These are phyloP conservation scores for Alosa alosa DNA, from an alignment of 2,113 vertebrate genomes.

Conservation along the genomic window DNA sequence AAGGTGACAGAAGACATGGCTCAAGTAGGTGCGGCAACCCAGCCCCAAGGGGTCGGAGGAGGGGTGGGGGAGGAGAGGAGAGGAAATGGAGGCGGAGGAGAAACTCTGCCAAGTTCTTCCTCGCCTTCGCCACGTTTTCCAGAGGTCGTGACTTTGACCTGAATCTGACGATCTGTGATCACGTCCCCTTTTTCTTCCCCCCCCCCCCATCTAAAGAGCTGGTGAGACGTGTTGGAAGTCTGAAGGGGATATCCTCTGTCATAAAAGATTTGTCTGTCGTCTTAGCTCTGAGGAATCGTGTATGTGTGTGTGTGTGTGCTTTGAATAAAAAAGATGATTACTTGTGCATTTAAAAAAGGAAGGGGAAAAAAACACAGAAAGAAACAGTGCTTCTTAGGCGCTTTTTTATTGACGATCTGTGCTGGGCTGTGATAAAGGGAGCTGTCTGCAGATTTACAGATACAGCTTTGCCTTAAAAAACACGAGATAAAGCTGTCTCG, in stretches of 20 bases:
- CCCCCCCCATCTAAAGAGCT: background rate
- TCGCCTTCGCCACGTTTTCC: conserved; percentile 52
- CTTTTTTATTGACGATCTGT: conserved; percentile 24
- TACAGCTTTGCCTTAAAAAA: conserved; percentile 36
- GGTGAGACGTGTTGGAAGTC: background rate
- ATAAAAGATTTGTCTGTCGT: conserved; percentile 14
- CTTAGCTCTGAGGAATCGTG: background rate
- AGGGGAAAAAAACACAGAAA: background rate
- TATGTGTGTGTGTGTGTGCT: background rate
- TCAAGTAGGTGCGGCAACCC: conserved; percentile 19
- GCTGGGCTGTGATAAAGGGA: conserved; percentile 25
- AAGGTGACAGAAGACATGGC: conserved; percentile 59
- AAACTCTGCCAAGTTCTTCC: conserved; percentile 45
- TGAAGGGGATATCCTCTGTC: conserved; percentile 18
- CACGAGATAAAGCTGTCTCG: conserved; percentile 41
- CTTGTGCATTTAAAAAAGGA: background rate
- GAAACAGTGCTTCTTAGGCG: background rate
- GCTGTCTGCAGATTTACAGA: conserved; percentile 30
- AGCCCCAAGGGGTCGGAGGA: background rate
- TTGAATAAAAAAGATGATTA: conserved; percentile 4
- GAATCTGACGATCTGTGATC: conserved; percentile 56
- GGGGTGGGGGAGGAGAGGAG: background rate
- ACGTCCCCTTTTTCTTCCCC: background rate
- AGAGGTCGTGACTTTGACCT: conserved; percentile 59
- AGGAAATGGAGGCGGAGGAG: background rate